phyloP scores from a whole-genome alignment of 2,797 vertebrate species.

The Buceros bicornis region DNA sequence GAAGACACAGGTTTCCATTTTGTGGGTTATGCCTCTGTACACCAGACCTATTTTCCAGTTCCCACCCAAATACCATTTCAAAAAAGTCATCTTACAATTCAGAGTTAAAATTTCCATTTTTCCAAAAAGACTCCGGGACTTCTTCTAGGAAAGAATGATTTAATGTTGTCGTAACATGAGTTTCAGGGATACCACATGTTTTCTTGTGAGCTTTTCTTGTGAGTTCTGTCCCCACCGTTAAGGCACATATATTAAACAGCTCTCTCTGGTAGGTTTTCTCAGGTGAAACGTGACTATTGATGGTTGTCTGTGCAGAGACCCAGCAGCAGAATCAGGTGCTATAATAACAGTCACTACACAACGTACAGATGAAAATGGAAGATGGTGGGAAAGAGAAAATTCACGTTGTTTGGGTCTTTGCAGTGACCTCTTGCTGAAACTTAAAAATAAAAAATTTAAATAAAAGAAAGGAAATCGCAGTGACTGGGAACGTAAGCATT shows the following conservation, averaged over 20 bases:
- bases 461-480: not conserved
- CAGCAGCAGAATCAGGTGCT: not conserved
- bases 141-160: not conserved
- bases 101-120: not conserved
- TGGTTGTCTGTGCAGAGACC: not conserved
- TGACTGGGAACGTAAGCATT: not conserved
- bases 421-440: not conserved
- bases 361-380: not conserved
- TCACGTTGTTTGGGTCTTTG: not conserved
- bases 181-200: not conserved
- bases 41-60: slow-evolving; percentile 65
- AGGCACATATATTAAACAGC: not conserved
- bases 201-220: not conserved
- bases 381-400: not conserved
- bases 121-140: not conserved
- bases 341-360: not conserved
- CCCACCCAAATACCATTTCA: not conserved
- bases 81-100: not conserved
- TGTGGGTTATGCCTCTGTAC: slow-evolving; percentile 62
- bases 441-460: not conserved
- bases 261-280: not conserved
- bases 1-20: slow-evolving; percentile 43
- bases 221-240: not conserved
- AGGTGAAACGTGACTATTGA: not conserved
- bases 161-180: not conserved